Conservation (phyloP, 2,797 vertebrate genomes). For the Margarornis squamiger region DNA sequence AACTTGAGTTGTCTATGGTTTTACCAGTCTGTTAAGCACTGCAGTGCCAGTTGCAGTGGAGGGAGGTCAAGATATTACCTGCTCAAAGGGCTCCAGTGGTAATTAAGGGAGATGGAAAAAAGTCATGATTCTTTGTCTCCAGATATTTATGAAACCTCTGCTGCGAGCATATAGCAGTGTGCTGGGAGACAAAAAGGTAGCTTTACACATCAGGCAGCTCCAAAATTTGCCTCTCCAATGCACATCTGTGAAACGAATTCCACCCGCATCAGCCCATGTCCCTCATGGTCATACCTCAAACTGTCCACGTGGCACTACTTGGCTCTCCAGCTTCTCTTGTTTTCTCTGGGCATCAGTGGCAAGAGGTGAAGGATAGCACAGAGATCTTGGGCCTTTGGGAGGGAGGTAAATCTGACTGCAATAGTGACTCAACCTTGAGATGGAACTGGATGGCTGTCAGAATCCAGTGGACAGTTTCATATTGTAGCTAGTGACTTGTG, state of each 20-base stretch:
- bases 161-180: not conserved
- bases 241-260: not conserved
- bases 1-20: not conserved
- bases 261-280: not conserved
- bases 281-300: not conserved
- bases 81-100: not conserved
- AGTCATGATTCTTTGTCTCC: not conserved
- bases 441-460: not conserved
- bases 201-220: not conserved
- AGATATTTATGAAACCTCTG: not conserved
- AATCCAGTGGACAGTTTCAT: not conserved
- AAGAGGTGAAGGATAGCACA: not conserved
- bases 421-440: not conserved
- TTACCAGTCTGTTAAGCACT: not conserved
- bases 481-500: not conserved
- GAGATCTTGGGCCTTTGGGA: not conserved
- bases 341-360: not conserved
- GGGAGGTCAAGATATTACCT: not conserved
- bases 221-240: not conserved
- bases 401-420: not conserved
- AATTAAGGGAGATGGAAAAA: not conserved
- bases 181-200: not conserved
- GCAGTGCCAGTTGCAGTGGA: not conserved
- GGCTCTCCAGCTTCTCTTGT: rapidly evolving
- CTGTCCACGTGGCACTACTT: rapidly evolving